Conservation (phyloP, 2,888 invertebrate genomes). For the Colletes collaris region DNA sequence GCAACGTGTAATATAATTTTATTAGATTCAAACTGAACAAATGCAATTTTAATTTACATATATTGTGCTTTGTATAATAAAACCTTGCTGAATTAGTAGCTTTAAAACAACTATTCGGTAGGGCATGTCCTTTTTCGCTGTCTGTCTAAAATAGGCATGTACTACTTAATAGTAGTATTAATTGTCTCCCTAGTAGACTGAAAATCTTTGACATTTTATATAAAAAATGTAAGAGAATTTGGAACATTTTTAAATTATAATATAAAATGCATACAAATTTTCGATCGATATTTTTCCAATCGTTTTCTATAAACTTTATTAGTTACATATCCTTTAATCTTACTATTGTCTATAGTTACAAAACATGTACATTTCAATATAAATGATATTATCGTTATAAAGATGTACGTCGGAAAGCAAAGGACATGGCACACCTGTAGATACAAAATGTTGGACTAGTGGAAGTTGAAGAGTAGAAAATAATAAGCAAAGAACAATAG, state of each 20-base stretch:
- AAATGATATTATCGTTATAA: slow-evolving; percentile 69
- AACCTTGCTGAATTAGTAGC: slow-evolving; percentile 43
- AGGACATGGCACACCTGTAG: slow-evolving; percentile 79
- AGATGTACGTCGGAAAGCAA: slow-evolving; percentile 79
- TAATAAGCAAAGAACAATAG: slow-evolving; percentile 59
- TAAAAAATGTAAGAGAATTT: neutral
- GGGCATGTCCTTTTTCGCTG: slow-evolving; percentile 50
- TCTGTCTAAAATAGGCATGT: slow-evolving; percentile 18
- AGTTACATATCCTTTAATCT: slow-evolving; percentile 21
- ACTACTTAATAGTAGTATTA: slow-evolving; percentile 12
- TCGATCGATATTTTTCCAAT: slow-evolving; percentile 4
- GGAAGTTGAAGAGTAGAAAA: slow-evolving; percentile 60
- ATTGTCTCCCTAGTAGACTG: neutral
- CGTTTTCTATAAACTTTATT: slow-evolving; percentile 25
- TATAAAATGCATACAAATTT: neutral
- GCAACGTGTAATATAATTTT: slow-evolving; percentile 35
- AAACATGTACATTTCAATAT: slow-evolving; percentile 37
- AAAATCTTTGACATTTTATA: neutral
- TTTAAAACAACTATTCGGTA: slow-evolving; percentile 26
- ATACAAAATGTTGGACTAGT: slow-evolving; percentile 80
- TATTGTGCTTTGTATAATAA: slow-evolving; percentile 50
- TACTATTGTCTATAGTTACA: slow-evolving; percentile 13
- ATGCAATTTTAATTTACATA: slow-evolving; percentile 8
- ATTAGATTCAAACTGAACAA: slow-evolving; percentile 18
- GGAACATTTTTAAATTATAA: neutral